Percentiles rank a stretch among this genome's conserved stretches.
Conservation (phyloP, 2,888 invertebrate species). For the Choreutis nemorana region DNA sequence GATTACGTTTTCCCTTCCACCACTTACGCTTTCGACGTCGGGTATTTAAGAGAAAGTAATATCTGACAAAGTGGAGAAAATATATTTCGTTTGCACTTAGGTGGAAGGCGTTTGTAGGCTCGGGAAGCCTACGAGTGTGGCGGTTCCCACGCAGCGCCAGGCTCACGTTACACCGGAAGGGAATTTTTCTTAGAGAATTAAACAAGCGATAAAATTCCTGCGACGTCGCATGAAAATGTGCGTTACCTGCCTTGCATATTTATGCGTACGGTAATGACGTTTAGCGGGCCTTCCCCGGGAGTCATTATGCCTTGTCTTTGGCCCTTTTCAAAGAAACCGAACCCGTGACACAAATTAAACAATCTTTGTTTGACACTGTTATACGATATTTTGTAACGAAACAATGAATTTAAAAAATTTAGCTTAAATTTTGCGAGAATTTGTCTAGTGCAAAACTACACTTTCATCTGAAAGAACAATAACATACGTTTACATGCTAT, state of each 20-base stretch:
- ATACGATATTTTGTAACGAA: too few relatives aligned
- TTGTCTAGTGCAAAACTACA: too few relatives aligned
- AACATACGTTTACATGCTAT: too few relatives aligned
- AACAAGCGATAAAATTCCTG: constrained; percentile 65
- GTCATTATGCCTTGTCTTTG: constrained; percentile 50
- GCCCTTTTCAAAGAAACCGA: constrained; percentile 36
- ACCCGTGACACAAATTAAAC: too few relatives aligned
- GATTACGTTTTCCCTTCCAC: constrained; percentile 39
- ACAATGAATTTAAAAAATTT: too few relatives aligned
- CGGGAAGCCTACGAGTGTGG: constrained; percentile 31
- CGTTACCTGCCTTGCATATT: constrained; percentile 67
- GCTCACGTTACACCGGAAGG: constrained; percentile 54
- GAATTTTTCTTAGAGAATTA: constrained; percentile 62
- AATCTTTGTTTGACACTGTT: too few relatives aligned
- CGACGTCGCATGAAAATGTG: constrained; percentile 66
- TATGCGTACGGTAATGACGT: constrained; percentile 64
- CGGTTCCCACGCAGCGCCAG: constrained; percentile 56
- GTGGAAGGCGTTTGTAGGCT: constrained; percentile 33
- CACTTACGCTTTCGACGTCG: constrained; percentile 34
- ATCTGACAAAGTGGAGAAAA: constrained; percentile 51
- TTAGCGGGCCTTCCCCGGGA: constrained; percentile 47
- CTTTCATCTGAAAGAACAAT: too few relatives aligned
- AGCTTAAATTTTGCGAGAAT: too few relatives aligned
- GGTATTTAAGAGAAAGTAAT: constrained; percentile 56
- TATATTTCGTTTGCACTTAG: constrained; percentile 58